Conservation (phyloP, 2,113 vertebrate species). For the Nothoprocta perdicaria region DNA sequence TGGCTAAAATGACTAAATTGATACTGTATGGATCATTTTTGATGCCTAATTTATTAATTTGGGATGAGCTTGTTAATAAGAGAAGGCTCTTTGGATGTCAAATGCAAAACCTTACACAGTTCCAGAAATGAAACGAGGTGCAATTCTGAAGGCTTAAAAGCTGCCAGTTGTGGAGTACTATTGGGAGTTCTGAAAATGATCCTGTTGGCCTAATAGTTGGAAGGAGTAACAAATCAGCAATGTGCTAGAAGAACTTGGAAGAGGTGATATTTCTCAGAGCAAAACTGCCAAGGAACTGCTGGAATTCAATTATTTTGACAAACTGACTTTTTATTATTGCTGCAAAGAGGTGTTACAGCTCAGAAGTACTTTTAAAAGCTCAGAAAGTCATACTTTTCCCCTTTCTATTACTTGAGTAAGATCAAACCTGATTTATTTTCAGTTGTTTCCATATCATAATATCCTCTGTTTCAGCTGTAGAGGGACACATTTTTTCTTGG, state of each 20-base stretch:
- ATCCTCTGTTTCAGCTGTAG: neutral
- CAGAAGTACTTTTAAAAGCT: neutral
- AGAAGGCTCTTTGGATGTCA: neutral
- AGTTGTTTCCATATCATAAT: neutral
- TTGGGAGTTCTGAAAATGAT: conserved; percentile 12
- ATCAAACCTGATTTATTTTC: neutral
- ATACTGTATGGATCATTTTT: neutral
- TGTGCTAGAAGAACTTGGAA: neutral
- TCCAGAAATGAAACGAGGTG: neutral
- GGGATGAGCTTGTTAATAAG: neutral
- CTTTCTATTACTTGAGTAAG: neutral
- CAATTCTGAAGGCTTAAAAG: neutral
- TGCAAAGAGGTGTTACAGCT: neutral
- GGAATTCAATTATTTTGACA: conserved; percentile 1
- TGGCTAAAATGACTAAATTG: neutral
- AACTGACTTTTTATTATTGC: conserved; percentile 13
- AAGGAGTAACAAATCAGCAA: neutral
- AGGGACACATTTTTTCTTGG: neutral
- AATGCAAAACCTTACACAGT: neutral
- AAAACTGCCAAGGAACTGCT: neutral
- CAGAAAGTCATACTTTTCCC: neutral
- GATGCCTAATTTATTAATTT: neutral
- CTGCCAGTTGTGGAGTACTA: neutral
- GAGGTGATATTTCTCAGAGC: neutral
- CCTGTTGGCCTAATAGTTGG: neutral